A percentile compares a stretch with the other conserved stretches of the same genome.
phyloP scores from a whole-genome alignment of 2,888 invertebrate genomes.

The Macaria liturata region DNA sequence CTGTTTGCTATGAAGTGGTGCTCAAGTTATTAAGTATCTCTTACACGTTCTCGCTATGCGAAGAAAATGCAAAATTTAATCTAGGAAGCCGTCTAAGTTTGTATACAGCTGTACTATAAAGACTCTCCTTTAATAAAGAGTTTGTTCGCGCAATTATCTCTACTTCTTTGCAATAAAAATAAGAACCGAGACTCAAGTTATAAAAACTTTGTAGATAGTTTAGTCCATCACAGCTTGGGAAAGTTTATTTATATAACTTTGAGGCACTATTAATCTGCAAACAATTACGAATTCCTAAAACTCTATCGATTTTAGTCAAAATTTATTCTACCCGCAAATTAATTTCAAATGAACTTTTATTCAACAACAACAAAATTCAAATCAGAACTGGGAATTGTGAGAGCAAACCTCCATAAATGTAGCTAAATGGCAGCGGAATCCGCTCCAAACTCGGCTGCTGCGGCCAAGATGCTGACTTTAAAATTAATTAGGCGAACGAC shows the following conservation, averaged over 20 bases:
- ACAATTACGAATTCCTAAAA: not conserved
- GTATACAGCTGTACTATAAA: conserved; percentile 3
- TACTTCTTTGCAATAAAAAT: conserved; percentile 2
- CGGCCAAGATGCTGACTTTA: conserved; percentile 75
- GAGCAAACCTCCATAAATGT: conserved; percentile 57
- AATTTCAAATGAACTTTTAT: conserved; percentile 48
- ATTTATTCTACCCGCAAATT: conserved; percentile 39
- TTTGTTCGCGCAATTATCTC: conserved; percentile 2
- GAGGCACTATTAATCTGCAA: not conserved
- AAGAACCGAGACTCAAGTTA: not conserved
- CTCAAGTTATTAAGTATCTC: conserved; percentile 38
- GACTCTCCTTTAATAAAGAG: conserved; percentile 4
- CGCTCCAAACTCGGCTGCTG: conserved; percentile 65
- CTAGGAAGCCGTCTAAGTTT: conserved; percentile 5
- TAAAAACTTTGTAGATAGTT: not conserved
- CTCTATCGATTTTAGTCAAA: conserved; percentile 8
- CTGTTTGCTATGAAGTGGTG: conserved; percentile 53
- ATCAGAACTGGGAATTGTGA: conserved; percentile 51
- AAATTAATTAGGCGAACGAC: conserved; percentile 83
- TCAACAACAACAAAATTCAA: conserved; percentile 51
- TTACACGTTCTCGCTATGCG: conserved; percentile 28
- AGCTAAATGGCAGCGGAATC: conserved; percentile 71
- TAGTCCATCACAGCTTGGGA: too few species aligned
- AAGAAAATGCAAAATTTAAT: conserved; percentile 13
- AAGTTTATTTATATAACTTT: too few species aligned